A percentile compares a stretch with the other conserved stretches of the same genome.
Conservation (phyloP, 2,113 vertebrate species). For the Rallus limicola region DNA sequence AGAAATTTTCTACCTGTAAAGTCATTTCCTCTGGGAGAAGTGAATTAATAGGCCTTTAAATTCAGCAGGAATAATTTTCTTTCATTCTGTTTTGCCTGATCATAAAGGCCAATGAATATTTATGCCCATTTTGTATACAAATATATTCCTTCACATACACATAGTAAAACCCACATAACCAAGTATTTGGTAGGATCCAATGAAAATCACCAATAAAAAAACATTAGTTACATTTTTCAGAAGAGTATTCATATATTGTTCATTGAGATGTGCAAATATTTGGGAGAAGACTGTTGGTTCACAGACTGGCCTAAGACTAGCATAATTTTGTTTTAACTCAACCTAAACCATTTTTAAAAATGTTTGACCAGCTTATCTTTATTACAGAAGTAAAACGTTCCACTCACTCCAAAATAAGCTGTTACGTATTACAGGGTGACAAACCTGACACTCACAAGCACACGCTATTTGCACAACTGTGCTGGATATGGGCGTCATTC, state of each 20-base stretch:
- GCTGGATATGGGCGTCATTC: not conserved
- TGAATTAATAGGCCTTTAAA: not conserved
- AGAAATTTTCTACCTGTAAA: not conserved
- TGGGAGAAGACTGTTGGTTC: not conserved
- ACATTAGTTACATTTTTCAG: not conserved
- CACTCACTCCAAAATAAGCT: not conserved
- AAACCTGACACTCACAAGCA: not conserved
- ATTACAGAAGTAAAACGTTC: not conserved
- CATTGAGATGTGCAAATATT: not conserved
- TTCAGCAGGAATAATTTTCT: not conserved
- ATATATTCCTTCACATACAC: not conserved
- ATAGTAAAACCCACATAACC: not conserved
- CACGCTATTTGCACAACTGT: not conserved
- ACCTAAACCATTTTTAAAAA: accelerated
- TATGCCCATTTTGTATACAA: not conserved
- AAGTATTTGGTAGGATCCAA: not conserved
- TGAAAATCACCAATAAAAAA: not conserved
- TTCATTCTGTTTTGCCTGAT: not conserved
- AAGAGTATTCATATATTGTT: not conserved
- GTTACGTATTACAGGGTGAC: accelerated
- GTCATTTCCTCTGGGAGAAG: not conserved
- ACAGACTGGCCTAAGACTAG: not conserved
- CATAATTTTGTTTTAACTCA: not conserved
- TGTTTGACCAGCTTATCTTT: not conserved
- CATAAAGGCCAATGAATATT: not conserved